Evolutionary conservation across 2,888 invertebrate genomes (phyloP).

Genomic region (Sarcophaga variegata): DNA sequence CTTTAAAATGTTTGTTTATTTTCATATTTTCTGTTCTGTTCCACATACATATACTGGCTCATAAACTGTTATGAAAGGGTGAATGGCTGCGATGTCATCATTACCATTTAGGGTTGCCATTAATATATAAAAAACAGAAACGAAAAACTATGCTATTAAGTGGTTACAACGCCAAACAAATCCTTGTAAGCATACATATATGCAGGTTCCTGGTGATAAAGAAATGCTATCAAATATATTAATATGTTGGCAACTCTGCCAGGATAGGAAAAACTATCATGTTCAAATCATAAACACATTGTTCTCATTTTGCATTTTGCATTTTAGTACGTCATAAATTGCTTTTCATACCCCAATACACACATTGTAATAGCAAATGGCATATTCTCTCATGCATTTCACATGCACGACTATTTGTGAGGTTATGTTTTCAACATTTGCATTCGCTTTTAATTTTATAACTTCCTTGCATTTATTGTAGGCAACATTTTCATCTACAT

Average conservation of each 20-base stretch:
- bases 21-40: slow-evolving; percentile 13
- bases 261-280: background rate
- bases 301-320: background rate
- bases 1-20: slow-evolving; percentile 9
- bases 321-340: slow-evolving; percentile 25
- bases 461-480: background rate
- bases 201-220: too few species aligned
- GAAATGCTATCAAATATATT: too few species aligned
- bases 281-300: background rate
- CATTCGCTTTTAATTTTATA: background rate
- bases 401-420: background rate
- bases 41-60: slow-evolving; percentile 1
- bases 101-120: slow-evolving; percentile 1
- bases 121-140: background rate
- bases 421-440: background rate
- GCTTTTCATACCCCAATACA: slow-evolving; percentile 5
- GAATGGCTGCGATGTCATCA: background rate
- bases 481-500: slow-evolving; percentile 7
- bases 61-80: background rate
- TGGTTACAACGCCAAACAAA: background rate
- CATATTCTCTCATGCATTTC: background rate
- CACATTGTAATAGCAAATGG: slow-evolving; percentile 1
- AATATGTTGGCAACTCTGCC: too few species aligned
- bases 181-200: too few species aligned
- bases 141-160: background rate